Base-by-base conservation (phyloP, 2,888 invertebrate species). In the Drosophila barbarae region DNA sequence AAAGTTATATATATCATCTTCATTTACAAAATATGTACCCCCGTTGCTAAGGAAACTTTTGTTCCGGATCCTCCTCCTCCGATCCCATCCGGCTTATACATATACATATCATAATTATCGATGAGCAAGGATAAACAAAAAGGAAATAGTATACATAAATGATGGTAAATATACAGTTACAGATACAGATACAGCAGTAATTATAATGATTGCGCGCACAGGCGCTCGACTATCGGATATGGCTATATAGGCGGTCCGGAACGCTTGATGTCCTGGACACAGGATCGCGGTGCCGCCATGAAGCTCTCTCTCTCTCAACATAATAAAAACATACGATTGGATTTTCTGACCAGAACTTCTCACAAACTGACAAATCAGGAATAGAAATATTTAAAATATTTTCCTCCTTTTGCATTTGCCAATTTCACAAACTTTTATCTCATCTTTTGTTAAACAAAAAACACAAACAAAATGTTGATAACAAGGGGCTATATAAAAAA, bases 321-420 rank as follows among this genome's bases (percentile, higher is more conserved):
- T 18, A 47, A 30, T 23, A 55, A 59, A 46, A n/a, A 58, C 12
- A 38, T 44, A 32, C 44, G 26, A 52, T 35, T 23, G 39, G 39
- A 64, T 65, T 64, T 64, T 73, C 68, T 78, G 78, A 78, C 84
- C 84, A 78, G 84, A 78, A 81, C 73, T 72, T 68, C 72, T 77
- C 71, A 74, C 46, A 13, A 47, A 47, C 51, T 77, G 68, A 70
- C 69, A 72, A 49, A 66, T 66, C 32, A 21, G 47, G 5, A 47
- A 47, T 57, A 63, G 28, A 69, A 69, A 74, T 64, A 73, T 73
- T 77, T 64, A 5, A 57, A 77, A 77, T 75, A 69, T 76, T 71
- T 46, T 18, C 35, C 55, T 23, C n/a, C 46, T 51, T 21, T 32
- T 18, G 15, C 21, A 60, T 60, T 35, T 46, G 32, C 54, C 44